These are phyloP conservation scores for Apamea epomidion DNA, from an alignment of 2,888 invertebrate species.

Conservation along the genomic window DNA sequence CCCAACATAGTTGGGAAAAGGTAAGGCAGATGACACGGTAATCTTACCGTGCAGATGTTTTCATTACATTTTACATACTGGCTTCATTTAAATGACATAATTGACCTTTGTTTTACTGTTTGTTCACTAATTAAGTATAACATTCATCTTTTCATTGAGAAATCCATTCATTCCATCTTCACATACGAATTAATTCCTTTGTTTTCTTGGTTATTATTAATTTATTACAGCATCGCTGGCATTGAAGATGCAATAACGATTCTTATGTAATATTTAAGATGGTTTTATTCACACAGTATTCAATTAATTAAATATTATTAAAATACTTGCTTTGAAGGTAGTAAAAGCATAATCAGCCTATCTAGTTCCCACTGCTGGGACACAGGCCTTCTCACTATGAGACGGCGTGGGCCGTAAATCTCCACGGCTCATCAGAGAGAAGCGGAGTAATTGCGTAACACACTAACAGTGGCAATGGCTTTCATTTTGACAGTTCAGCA, in stretches of 20 bases:
- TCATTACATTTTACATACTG: background rate
- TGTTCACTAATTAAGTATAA: background rate
- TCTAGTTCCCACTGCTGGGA: background rate
- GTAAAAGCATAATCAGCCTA: background rate
- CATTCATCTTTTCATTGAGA: background rate
- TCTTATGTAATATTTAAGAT: background rate
- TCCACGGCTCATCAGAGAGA: too few species aligned
- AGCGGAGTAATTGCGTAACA: too few species aligned
- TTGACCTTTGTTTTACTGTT: conserved; percentile 27
- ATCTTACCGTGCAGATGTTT: too few species aligned
- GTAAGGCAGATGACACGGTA: too few species aligned
- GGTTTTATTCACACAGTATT: background rate
- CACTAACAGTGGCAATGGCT: background rate
- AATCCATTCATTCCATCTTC: conserved; percentile 19
- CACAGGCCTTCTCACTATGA: background rate
- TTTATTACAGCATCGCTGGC: conserved; percentile 3
- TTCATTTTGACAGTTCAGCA: background rate
- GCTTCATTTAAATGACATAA: background rate
- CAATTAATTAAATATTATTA: background rate
- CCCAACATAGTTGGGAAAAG: too few species aligned
- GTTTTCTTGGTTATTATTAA: conserved; percentile 5
- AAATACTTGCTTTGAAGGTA: background rate
- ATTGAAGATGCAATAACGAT: conserved; percentile 12
- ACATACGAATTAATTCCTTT: conserved; percentile 3
- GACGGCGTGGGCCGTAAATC: background rate